Conservation (phyloP, 1,140 invertebrate species). For the Plectrocnemia conspersa region DNA sequence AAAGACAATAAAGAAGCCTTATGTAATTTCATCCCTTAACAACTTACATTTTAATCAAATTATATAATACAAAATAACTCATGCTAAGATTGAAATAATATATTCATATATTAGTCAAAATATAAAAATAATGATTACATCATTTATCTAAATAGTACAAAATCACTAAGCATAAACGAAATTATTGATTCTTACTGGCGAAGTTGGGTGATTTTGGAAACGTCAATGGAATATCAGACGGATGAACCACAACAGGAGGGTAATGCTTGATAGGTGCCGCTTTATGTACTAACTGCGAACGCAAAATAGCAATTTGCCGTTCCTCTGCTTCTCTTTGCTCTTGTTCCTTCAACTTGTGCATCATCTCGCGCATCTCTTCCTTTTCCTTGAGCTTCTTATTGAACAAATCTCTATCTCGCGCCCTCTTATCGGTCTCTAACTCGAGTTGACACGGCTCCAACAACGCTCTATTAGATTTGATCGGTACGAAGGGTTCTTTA, state of each 20-base stretch:
- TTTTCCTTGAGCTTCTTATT: slow-evolving; percentile 43
- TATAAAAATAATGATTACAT: background rate
- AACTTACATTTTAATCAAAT: background rate
- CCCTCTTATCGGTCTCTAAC: slow-evolving; percentile 43
- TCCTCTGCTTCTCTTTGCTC: slow-evolving; percentile 37
- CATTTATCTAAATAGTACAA: background rate
- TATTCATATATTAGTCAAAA: background rate
- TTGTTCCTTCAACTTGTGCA: slow-evolving; percentile 36
- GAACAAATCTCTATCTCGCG: slow-evolving; percentile 40
- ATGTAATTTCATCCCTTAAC: background rate
- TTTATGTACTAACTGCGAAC: slow-evolving; percentile 35
- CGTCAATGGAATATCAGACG: slow-evolving; percentile 24
- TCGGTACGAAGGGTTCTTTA: slow-evolving; percentile 30
- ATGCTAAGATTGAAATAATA: background rate
- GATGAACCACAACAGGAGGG: slow-evolving; percentile 22
- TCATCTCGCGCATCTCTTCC: slow-evolving; percentile 37
- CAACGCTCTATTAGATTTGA: slow-evolving; percentile 14
- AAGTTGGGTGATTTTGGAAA: slow-evolving; percentile 31
- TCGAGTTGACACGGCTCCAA: slow-evolving; percentile 33
- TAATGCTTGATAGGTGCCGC: slow-evolving; percentile 31
- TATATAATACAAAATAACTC: background rate
- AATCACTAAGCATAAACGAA: background rate
- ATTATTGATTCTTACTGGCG: slow-evolving; percentile 14
- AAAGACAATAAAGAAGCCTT: too few relatives aligned
- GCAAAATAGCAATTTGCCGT: slow-evolving; percentile 34